Conservation (phyloP, 2,888 invertebrate species). For the Lepidocyrtinus sp. region DNA sequence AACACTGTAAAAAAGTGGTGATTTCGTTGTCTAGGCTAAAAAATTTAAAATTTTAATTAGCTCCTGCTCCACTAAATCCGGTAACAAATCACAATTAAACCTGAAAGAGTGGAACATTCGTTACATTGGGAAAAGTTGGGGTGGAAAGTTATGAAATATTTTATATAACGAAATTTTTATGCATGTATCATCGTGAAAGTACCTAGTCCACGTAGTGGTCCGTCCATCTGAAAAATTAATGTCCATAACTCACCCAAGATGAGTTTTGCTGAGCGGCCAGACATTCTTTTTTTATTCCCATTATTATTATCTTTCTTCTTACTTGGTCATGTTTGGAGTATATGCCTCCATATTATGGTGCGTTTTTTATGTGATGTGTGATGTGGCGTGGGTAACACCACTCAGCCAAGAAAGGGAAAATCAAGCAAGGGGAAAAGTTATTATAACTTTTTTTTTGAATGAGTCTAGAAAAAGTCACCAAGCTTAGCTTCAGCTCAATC, state of each 20-base stretch:
- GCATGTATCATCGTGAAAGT: too few relatives aligned
- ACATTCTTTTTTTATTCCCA: slow-evolving; percentile 28
- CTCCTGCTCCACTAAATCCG: not conserved
- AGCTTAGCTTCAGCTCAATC: slow-evolving; percentile 21
- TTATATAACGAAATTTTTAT: too few relatives aligned
- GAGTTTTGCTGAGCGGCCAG: slow-evolving; percentile 64
- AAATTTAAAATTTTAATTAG: not conserved
- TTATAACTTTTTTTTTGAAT: slow-evolving; percentile 40
- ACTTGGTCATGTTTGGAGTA: not conserved
- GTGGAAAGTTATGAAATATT: not conserved
- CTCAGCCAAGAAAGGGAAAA: not conserved
- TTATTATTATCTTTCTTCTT: slow-evolving; percentile 46
- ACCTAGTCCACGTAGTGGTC: slow-evolving; percentile 37
- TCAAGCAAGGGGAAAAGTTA: slow-evolving; percentile 46
- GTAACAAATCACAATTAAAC: not conserved
- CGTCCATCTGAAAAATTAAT: slow-evolving; percentile 70
- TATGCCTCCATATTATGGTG: slow-evolving; percentile 8
- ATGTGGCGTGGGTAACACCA: slow-evolving; percentile 40
- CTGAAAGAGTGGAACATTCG: not conserved
- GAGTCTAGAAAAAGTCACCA: slow-evolving; percentile 49
- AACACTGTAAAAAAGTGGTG: not conserved
- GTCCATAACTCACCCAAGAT: slow-evolving; percentile 69
- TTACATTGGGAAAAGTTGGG: not conserved
- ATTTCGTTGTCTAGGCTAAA: not conserved
- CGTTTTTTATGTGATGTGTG: slow-evolving; percentile 40